A percentile compares a stretch with the other conserved stretches of the same genome.
These are phyloP conservation scores for Sylvietta virens DNA, from an alignment of 2,113 vertebrate species.

Conservation along the genomic window DNA sequence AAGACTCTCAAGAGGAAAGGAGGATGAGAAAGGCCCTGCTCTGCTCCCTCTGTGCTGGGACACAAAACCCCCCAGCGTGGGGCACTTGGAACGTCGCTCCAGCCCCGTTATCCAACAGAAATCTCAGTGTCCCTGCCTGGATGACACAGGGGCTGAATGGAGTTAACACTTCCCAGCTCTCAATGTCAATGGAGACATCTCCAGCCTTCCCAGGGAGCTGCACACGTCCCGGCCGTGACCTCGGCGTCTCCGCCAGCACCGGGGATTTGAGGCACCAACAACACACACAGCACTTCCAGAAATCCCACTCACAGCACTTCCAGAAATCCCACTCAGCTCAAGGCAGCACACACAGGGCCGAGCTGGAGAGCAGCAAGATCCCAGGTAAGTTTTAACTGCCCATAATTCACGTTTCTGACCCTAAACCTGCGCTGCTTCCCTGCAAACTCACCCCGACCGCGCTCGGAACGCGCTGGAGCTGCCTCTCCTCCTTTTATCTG, in stretches of 20 bases:
- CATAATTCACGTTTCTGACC: accelerated
- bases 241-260: background rate
- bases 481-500: background rate
- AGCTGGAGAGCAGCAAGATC: accelerated
- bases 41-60: background rate
- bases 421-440: accelerated
- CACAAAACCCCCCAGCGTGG: background rate
- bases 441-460: accelerated
- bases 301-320: background rate
- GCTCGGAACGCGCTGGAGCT: background rate
- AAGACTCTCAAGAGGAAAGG: background rate
- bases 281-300: background rate
- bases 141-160: background rate
- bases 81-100: accelerated
- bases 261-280: background rate
- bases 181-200: background rate
- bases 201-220: background rate
- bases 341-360: accelerated
- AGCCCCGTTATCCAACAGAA: background rate
- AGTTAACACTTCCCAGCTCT: background rate
- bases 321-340: background rate
- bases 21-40: background rate
- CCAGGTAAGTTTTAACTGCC: accelerated
- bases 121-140: background rate
- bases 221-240: background rate